Percentiles rank a stretch among this genome's conserved stretches.
Conservation (phyloP, 2,888 invertebrate species). For the Polylopha cassiicola region DNA sequence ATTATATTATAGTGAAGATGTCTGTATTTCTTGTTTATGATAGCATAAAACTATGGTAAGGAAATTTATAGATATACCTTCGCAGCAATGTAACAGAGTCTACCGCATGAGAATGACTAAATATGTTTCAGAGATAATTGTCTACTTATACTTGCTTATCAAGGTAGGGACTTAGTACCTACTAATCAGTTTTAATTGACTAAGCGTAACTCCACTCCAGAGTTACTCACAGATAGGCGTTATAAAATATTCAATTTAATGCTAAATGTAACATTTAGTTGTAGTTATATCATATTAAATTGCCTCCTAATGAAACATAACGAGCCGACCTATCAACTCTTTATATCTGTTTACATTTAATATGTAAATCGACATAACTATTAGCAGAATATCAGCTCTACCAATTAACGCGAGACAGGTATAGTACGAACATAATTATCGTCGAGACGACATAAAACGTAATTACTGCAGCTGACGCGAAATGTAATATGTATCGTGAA, state of each 20-base stretch:
- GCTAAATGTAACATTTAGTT: no score
- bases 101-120: conserved; percentile 30
- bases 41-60: conserved; percentile 64
- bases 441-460: conserved; percentile 23
- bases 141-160: no score
- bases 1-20: conserved; percentile 63
- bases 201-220: no score
- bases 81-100: conserved; percentile 46
- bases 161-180: no score
- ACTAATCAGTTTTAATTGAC: no score
- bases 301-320: no score
- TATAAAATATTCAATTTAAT: no score
- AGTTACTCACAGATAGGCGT: no score
- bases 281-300: no score
- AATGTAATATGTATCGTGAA: conserved; percentile 21
- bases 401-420: conserved; percentile 23
- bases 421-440: conserved; percentile 21
- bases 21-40: conserved; percentile 63
- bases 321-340: no score
- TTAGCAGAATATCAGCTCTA: conserved; percentile 15
- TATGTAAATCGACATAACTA: conserved; percentile 12
- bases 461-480: conserved; percentile 21
- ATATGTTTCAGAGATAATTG: no score
- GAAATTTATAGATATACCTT: conserved; percentile 60
- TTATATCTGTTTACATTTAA: no score